Conservation (phyloP, 2,888 invertebrate genomes). For the Apocheima hispidaria region DNA sequence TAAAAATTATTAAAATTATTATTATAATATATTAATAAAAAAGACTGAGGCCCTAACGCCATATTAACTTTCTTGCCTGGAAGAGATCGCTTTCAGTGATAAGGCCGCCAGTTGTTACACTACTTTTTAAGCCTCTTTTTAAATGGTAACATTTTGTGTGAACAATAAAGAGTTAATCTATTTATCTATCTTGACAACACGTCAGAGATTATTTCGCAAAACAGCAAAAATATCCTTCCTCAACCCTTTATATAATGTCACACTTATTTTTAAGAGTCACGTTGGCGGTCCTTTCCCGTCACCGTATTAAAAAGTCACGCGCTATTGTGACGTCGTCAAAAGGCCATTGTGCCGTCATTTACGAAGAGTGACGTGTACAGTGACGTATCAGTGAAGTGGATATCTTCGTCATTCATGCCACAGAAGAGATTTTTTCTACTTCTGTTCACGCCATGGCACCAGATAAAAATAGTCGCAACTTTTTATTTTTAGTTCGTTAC, state of each 20-base stretch:
- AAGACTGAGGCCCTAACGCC: too few relatives aligned
- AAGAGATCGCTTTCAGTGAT: too few relatives aligned
- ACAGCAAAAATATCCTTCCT: not conserved
- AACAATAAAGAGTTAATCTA: too few relatives aligned
- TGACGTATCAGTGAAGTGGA: constrained; percentile 13
- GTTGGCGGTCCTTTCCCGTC: not conserved
- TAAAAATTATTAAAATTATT: too few relatives aligned
- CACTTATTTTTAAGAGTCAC: constrained; percentile 11
- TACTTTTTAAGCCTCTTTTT: too few relatives aligned
- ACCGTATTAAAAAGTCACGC: constrained; percentile 5
- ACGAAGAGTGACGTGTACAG: not conserved
- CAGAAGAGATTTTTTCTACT: too few relatives aligned
- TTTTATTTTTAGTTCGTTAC: not conserved
- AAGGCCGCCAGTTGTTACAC: too few relatives aligned
- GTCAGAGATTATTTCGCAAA: not conserved
- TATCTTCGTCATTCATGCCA: not conserved
- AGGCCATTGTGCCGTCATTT: not conserved
- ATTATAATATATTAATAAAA: too few relatives aligned
- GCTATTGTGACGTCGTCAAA: constrained; percentile 5
- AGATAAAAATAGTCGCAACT: not conserved
- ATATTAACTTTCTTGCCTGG: too few relatives aligned
- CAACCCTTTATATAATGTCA: constrained; percentile 7
- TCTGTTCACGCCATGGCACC: not conserved
- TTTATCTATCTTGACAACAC: too few relatives aligned
- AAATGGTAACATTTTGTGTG: too few relatives aligned